Evolutionary conservation across 1,140 invertebrate species (phyloP).

Genomic region (Araneus ventricosus): DNA sequence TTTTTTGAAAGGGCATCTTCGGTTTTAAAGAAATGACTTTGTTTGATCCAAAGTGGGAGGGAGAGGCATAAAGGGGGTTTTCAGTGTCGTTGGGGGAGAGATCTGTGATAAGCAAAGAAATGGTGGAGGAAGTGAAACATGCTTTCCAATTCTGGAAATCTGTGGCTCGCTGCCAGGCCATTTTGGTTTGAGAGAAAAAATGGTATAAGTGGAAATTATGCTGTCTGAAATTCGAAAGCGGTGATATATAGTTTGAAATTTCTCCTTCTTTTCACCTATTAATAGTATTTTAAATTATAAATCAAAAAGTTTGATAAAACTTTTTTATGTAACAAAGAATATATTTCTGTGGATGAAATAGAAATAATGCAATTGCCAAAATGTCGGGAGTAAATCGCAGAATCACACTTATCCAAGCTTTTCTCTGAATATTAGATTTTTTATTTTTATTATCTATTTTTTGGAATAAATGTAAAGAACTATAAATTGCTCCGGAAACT

Average conservation of each 20-base stretch:
- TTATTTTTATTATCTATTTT: too few species aligned
- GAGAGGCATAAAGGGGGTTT: not conserved
- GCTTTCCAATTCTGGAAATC: slow-evolving; percentile 5
- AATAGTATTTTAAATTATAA: too few species aligned
- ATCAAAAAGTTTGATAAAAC: too few species aligned
- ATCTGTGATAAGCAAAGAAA: slow-evolving; percentile 49
- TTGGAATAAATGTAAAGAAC: too few species aligned
- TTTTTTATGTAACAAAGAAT: too few species aligned
- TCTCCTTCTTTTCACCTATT: too few species aligned
- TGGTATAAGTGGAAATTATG: slow-evolving; percentile 29
- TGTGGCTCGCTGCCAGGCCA: slow-evolving; percentile 55
- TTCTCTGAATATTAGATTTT: too few species aligned
- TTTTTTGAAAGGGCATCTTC: not conserved
- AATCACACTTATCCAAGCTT: too few species aligned
- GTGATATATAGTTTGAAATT: not conserved
- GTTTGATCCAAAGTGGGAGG: not conserved
- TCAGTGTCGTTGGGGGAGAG: slow-evolving; percentile 20
- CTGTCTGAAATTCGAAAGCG: not conserved
- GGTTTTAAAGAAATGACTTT: slow-evolving; percentile 65
- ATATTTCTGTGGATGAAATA: too few species aligned
- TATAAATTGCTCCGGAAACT: too few species aligned
- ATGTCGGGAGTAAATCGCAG: too few species aligned
- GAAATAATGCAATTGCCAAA: too few species aligned
- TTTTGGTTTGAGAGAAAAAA: not conserved
- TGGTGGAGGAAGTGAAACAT: slow-evolving; percentile 17